Conservation (phyloP, 2,888 invertebrate genomes). For the Mactromeris polynyma region DNA sequence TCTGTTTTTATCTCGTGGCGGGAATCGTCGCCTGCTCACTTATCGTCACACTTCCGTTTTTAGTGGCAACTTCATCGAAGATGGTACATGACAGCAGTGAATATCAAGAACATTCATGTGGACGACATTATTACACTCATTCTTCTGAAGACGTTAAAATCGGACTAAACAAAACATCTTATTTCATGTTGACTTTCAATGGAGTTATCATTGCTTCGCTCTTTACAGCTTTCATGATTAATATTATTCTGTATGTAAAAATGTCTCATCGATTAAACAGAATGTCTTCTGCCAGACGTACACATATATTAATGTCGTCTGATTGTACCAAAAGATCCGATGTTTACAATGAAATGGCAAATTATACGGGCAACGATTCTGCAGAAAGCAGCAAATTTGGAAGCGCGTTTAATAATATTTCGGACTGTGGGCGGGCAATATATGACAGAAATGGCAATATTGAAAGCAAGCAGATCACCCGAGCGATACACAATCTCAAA, state of each 20-base stretch:
- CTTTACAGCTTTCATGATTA: background rate
- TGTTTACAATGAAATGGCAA: background rate
- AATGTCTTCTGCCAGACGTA: slow-evolving; percentile 18
- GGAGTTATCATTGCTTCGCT: background rate
- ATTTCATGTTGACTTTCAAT: slow-evolving; percentile 6
- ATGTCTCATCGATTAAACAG: slow-evolving; percentile 12
- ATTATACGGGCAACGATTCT: background rate
- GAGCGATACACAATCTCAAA: background rate
- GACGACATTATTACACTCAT: background rate
- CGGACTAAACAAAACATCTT: background rate
- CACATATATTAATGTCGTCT: background rate
- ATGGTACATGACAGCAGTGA: background rate
- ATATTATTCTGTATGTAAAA: slow-evolving; percentile 19
- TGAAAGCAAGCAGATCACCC: background rate
- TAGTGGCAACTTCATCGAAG: background rate
- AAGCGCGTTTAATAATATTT: background rate
- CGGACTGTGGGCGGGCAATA: background rate
- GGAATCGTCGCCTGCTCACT: slow-evolving; percentile 13
- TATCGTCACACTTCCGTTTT: slow-evolving; percentile 21
- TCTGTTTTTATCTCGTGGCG: background rate
- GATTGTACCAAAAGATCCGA: background rate
- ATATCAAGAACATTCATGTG: background rate
- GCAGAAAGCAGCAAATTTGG: background rate
- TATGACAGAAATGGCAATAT: slow-evolving; percentile 2
- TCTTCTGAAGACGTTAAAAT: background rate